phyloP scores from a whole-genome alignment of 1,140 invertebrate genomes.

The Portunus trituberculatus region DNA sequence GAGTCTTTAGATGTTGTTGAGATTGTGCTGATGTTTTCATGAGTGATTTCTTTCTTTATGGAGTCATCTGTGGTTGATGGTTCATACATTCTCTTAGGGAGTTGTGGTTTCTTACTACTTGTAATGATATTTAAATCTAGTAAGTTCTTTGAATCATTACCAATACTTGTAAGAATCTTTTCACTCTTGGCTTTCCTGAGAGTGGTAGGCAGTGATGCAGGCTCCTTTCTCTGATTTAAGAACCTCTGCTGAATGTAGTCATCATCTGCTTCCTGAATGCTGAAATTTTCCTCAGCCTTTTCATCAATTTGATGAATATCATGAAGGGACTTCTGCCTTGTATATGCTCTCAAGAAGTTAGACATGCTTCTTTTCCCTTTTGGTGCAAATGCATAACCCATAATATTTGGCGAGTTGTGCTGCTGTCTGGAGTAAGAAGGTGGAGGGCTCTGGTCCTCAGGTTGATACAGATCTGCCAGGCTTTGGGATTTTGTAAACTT shows the following conservation, averaged over 20 bases:
- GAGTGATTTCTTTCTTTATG: not conserved
- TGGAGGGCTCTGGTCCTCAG: not conserved
- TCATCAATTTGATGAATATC: conserved; percentile 53
- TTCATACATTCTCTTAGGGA: not conserved
- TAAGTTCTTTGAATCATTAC: not conserved
- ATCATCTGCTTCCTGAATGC: not conserved
- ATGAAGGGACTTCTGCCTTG: conserved; percentile 57
- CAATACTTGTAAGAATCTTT: not conserved
- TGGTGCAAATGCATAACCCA: conserved; percentile 55
- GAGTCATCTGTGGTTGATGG: not conserved
- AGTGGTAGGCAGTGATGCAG: not conserved
- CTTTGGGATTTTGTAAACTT: conserved; percentile 3
- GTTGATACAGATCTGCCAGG: not conserved
- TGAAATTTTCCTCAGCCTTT: conserved; percentile 44
- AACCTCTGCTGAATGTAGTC: not conserved
- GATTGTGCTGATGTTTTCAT: not conserved
- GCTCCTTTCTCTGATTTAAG: not conserved
- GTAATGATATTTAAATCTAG: not conserved
- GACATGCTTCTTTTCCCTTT: conserved; percentile 61
- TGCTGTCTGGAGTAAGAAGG: not conserved
- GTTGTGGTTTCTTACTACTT: not conserved
- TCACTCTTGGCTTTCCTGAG: conserved; percentile 28
- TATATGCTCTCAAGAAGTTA: conserved; percentile 53
- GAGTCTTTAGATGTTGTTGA: not conserved
- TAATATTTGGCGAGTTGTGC: not conserved